phyloP scores from a whole-genome alignment of 2,113 vertebrate species.

The Corydoras maculifer region DNA sequence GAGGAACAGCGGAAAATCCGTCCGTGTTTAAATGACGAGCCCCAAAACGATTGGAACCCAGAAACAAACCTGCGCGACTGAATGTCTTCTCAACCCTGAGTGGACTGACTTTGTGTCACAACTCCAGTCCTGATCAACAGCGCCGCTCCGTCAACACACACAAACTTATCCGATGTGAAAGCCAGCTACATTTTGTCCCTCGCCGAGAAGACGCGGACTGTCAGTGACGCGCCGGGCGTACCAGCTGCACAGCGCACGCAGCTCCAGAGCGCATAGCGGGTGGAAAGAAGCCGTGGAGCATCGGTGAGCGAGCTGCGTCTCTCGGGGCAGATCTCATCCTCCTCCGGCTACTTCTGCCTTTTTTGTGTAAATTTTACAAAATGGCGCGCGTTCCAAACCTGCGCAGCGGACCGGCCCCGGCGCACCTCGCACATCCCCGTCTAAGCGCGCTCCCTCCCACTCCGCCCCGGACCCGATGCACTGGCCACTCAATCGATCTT shows the following conservation, averaged over 20 bases:
- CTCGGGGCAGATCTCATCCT: slow-evolving; percentile 36
- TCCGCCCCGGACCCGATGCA: not conserved
- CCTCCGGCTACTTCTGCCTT: slow-evolving; percentile 45
- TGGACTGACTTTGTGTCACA: slow-evolving; percentile 42
- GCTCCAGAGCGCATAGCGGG: slow-evolving; percentile 7
- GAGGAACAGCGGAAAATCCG: slow-evolving; percentile 31
- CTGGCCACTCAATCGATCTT: not conserved
- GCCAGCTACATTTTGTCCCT: slow-evolving; percentile 37
- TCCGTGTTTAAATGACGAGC: slow-evolving; percentile 23
- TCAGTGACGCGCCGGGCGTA: slow-evolving; percentile 28
- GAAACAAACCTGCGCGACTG: slow-evolving; percentile 17
- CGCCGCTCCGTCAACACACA: slow-evolving; percentile 50
- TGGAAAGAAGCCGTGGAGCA: slow-evolving; percentile 13
- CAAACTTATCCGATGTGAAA: slow-evolving; percentile 45
- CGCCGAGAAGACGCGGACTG: slow-evolving; percentile 25
- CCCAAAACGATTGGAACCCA: not conserved
- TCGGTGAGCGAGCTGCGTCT: slow-evolving; percentile 32
- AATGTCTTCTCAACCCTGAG: slow-evolving; percentile 35
- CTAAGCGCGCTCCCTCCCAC: not conserved
- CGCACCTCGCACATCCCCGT: slow-evolving; percentile 49
- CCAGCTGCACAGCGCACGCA: slow-evolving; percentile 13
- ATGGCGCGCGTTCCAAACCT: slow-evolving; percentile 82
- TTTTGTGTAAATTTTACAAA: slow-evolving; percentile 75
- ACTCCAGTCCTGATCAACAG: slow-evolving; percentile 49
- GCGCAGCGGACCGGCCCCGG: slow-evolving; percentile 70